phyloP scores from a whole-genome alignment of 1,140 invertebrate species.

The Drosophila pandora region DNA sequence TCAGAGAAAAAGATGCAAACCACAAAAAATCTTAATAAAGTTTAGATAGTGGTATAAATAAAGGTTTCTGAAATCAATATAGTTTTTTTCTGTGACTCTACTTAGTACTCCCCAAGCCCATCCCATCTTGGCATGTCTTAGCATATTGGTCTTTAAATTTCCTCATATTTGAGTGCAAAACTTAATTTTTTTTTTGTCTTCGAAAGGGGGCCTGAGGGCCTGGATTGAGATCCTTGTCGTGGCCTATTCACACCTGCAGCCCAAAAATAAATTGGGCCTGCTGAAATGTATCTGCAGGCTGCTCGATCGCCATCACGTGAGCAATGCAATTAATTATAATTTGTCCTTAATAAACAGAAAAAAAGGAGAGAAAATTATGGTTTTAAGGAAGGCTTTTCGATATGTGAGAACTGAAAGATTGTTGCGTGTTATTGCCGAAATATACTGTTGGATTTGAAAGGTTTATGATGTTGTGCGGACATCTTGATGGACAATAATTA shows the following conservation, averaged over 20 bases:
- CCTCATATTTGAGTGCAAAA: conserved; percentile 36
- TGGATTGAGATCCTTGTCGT: conserved; percentile 28
- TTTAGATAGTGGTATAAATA: no score
- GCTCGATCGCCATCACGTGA: conserved; percentile 79
- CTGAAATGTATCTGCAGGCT: conserved; percentile 76
- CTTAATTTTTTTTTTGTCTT: conserved; percentile 8
- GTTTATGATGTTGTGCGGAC: conserved; percentile 49
- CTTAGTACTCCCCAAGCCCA: conserved; percentile 12
- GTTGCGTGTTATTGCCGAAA: conserved; percentile 35
- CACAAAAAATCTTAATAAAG: no score
- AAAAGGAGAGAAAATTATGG: conserved; percentile 31
- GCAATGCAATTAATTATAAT: conserved; percentile 82
- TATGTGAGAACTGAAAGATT: conserved; percentile 8
- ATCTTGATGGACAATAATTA: conserved; percentile 68
- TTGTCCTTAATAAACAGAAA: conserved; percentile 75
- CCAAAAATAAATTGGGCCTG: conserved; percentile 71
- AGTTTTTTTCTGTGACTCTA: neutral
- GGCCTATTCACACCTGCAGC: conserved; percentile 77
- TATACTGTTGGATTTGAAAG: conserved; percentile 17
- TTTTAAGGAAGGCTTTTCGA: neutral
- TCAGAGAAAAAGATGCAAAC: conserved; percentile 11
- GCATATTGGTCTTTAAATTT: conserved; percentile 42
- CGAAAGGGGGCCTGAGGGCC: conserved; percentile 22
- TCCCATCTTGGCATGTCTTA: conserved; percentile 38
- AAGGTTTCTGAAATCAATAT: neutral